These are phyloP conservation scores for Barypeithes pellucidus DNA, from an alignment of 2,888 invertebrate genomes.

Conservation along the genomic window DNA sequence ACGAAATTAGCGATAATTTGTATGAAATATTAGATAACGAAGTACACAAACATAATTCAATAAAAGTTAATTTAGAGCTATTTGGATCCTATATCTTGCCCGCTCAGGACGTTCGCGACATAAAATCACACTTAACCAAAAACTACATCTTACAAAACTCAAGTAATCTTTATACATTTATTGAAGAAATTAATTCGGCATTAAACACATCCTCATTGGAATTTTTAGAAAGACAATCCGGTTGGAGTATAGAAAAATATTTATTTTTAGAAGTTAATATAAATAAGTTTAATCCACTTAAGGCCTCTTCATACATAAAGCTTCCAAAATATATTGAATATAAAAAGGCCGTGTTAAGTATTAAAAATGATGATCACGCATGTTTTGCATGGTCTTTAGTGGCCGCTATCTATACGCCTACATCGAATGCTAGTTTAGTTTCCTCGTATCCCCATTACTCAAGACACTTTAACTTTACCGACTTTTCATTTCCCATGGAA, in stretches of 20 bases:
- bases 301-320: background rate
- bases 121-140: background rate
- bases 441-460: background rate
- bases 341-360: too few relatives aligned
- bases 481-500: background rate
- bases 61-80: too few relatives aligned
- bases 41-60: too few relatives aligned
- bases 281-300: too few relatives aligned
- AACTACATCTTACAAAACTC: background rate
- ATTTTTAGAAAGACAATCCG: background rate
- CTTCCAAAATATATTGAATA: too few relatives aligned
- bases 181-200: background rate
- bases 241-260: too few relatives aligned
- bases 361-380: too few relatives aligned
- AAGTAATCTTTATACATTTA: background rate
- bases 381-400: too few relatives aligned
- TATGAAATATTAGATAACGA: too few relatives aligned
- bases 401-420: too few relatives aligned
- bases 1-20: too few relatives aligned
- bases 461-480: background rate
- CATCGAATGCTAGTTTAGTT: background rate
- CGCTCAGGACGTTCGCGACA: background rate
- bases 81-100: background rate
- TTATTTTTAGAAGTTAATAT: too few relatives aligned
- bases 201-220: background rate